Evolutionary conservation across 2,797 vertebrate species (phyloP).

Genomic region (Dendrocincla fuliginosa): DNA sequence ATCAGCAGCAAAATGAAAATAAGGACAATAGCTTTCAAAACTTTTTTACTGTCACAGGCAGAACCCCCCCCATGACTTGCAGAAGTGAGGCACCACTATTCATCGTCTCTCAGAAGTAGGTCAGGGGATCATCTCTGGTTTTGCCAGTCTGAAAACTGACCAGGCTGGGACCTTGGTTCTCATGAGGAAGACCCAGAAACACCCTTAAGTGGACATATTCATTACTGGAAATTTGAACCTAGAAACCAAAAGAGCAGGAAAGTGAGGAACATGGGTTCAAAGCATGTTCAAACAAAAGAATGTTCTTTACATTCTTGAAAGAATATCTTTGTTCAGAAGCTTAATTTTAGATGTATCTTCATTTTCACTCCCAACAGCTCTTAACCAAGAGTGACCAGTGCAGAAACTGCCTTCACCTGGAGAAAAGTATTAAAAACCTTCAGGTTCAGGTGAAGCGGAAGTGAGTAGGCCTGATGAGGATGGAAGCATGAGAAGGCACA

Average conservation of each 20-base stretch:
- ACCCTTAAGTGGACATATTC: background rate
- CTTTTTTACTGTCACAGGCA: background rate
- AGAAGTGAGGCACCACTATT: background rate
- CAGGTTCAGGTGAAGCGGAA: background rate
- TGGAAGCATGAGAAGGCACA: background rate
- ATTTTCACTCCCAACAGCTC: background rate
- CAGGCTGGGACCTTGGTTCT: background rate
- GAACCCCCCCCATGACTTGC: background rate
- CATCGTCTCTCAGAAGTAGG: background rate
- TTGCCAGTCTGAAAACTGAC: background rate
- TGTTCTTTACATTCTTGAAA: background rate
- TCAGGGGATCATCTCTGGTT: conserved; percentile 29
- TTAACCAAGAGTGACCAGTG: background rate
- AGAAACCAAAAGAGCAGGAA: background rate
- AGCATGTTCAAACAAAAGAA: background rate
- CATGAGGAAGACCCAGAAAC: background rate
- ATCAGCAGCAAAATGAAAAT: background rate
- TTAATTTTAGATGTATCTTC: background rate
- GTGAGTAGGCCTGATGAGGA: background rate
- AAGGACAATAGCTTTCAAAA: background rate
- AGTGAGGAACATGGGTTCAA: background rate
- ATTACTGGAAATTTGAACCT: background rate
- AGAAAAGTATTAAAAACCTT: background rate
- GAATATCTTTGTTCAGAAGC: background rate
- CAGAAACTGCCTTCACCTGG: background rate